phyloP scores from a whole-genome alignment of 2,888 invertebrate species.

The Elgonia sp. region DNA sequence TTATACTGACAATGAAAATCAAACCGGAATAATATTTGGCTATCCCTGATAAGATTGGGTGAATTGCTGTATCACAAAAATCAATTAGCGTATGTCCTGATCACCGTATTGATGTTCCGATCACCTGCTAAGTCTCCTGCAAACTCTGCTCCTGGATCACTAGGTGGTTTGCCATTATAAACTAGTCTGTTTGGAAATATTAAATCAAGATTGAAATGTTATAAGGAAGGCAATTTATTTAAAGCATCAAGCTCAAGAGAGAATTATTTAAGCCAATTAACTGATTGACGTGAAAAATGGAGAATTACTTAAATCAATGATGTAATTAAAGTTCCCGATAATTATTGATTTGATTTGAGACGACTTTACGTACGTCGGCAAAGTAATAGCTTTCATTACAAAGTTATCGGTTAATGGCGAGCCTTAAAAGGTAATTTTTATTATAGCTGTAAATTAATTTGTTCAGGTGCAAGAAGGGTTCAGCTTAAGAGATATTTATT shows the following conservation, averaged over 20 bases:
- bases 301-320: too few relatives aligned
- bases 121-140: too few relatives aligned
- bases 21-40: conserved; percentile 63
- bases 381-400: conserved; percentile 10
- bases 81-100: conserved; percentile 7
- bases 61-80: conserved; percentile 27
- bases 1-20: conserved; percentile 56
- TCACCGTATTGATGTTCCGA: not conserved
- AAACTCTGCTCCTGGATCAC: too few relatives aligned
- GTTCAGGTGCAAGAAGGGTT: not conserved
- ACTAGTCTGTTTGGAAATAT: too few relatives aligned
- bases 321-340: too few relatives aligned
- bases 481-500: not conserved
- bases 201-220: too few relatives aligned
- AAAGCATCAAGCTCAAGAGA: too few relatives aligned
- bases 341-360: too few relatives aligned
- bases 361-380: not conserved
- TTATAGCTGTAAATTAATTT: conserved; percentile 3
- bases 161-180: too few relatives aligned
- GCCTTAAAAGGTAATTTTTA: not conserved
- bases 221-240: too few relatives aligned
- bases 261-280: too few relatives aligned
- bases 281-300: too few relatives aligned
- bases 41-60: conserved; percentile 36
- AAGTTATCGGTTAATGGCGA: conserved; percentile 20